Conservation (phyloP, 1,140 invertebrate genomes). For the Euwallacea fornicatus region DNA sequence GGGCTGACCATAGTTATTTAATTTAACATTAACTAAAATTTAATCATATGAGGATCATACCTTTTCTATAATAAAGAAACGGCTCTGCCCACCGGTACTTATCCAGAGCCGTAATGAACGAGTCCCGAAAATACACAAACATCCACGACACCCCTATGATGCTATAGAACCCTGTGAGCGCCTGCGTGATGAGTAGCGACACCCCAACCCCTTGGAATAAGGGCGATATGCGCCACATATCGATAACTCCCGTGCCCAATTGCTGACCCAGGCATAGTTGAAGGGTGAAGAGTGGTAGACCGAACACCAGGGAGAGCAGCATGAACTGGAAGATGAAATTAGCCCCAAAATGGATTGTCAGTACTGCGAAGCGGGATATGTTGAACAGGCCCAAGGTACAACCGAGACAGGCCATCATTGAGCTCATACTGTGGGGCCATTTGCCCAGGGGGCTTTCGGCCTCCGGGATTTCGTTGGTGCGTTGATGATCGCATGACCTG, state of each 20-base stretch:
- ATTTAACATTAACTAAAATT: not conserved
- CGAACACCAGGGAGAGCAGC: conserved; percentile 78
- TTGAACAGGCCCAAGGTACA: conserved; percentile 87
- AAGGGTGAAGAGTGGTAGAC: conserved; percentile 82
- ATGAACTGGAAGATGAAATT: conserved; percentile 90
- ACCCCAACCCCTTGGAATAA: conserved; percentile 84
- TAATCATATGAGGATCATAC: conserved; percentile 50
- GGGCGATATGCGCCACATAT: conserved; percentile 92
- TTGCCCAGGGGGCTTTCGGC: conserved; percentile 51
- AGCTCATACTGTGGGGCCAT: conserved; percentile 82
- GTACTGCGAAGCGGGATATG: conserved; percentile 83
- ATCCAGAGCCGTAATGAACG: conserved; percentile 80
- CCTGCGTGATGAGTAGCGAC: conserved; percentile 76
- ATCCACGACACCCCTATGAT: conserved; percentile 87
- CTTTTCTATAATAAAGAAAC: conserved; percentile 66
- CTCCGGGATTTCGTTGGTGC: conserved; percentile 49
- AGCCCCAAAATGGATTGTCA: conserved; percentile 85
- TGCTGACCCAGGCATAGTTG: conserved; percentile 85
- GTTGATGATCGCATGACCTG: conserved; percentile 4
- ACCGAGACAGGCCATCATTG: conserved; percentile 77
- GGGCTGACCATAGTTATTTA: not conserved
- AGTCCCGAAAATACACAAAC: conserved; percentile 85
- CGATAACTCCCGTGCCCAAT: conserved; percentile 78
- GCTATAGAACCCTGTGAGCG: conserved; percentile 82
- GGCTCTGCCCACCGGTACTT: conserved; percentile 81